A percentile compares a stretch with the other conserved stretches of the same genome.
Conservation (phyloP, 2,888 invertebrate species). For the Eilema caniola region DNA sequence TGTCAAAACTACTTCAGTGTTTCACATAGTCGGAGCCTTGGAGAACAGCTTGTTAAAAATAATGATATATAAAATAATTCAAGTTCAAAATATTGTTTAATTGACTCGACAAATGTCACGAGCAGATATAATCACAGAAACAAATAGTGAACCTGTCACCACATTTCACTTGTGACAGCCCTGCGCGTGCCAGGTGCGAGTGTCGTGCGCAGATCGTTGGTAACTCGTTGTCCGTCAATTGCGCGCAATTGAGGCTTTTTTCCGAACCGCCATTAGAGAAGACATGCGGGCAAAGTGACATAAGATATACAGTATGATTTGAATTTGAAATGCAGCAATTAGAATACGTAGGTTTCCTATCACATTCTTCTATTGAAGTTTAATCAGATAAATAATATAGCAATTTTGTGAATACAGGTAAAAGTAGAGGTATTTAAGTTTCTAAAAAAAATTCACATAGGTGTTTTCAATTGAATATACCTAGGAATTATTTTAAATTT, state of each 20-base stretch:
- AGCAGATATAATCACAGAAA: neutral
- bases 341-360: neutral
- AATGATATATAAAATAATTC: neutral
- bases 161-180: constrained; percentile 42
- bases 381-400: neutral
- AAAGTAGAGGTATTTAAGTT: too few relatives aligned
- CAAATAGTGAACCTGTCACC: neutral
- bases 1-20: neutral
- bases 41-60: neutral
- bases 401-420: neutral
- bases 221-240: constrained; percentile 76
- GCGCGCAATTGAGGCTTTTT: constrained; percentile 80
- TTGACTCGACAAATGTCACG: neutral
- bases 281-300: constrained; percentile 75
- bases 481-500: neutral
- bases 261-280: constrained; percentile 74
- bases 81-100: neutral
- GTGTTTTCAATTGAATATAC: too few relatives aligned
- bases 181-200: constrained; percentile 70
- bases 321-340: neutral
- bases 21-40: neutral
- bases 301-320: constrained; percentile 48
- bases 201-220: constrained; percentile 76
- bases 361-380: neutral
- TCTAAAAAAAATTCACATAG: too few relatives aligned